Evolutionary conservation across 2,888 invertebrate species (phyloP), one percentile per base, ranked within the genome.

Genomic region (Leptogaster cylindrica): DNA sequence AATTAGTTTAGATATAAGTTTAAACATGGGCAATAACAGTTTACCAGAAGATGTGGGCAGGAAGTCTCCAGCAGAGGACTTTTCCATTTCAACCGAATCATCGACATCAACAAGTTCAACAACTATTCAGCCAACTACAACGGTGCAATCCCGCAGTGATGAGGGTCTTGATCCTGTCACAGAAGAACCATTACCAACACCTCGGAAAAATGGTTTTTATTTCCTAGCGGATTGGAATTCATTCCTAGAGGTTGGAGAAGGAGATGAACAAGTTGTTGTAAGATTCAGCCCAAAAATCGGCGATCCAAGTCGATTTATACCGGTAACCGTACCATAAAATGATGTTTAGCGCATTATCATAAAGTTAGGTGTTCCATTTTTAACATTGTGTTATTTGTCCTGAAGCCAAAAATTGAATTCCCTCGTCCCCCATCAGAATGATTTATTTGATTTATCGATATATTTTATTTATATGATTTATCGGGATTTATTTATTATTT

Each of bases 151-250:
- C 2, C 90, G 88, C 71, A 92, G 92, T 0, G 90, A 89, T 28
- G 89, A 89, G 18, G 83, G 83, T 46, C 85, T 88, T 1, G 78
- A 79, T 70, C 83, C 84, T 0, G 84, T 85, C 5, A 82, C 87
- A 0, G 87, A 88, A 74, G 85, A 88, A 2, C 83, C 84, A 12
- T 75, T 88, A 23, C 88, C 91, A 3, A 85, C 89, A 0, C 87
- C 87, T 36, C 85, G 84, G 72, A 87, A 86, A 73, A 92, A 89
- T 68, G 93, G 93, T 0, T 88, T 93, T 72, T 93, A 93, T 76
- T 93, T 92, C 82, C 84, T 93, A 75, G 83, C 92, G 5, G 93
- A 93, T 76, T 92, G 92, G 92, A 93, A 93, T 75, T 87, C 89
- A 64, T 93, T 93, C 75, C 83, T 93, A 14, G 92, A 92, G 80